These are phyloP conservation scores for Chrysoperla carnea DNA, from an alignment of 1,140 invertebrate species.

Conservation along the genomic window DNA sequence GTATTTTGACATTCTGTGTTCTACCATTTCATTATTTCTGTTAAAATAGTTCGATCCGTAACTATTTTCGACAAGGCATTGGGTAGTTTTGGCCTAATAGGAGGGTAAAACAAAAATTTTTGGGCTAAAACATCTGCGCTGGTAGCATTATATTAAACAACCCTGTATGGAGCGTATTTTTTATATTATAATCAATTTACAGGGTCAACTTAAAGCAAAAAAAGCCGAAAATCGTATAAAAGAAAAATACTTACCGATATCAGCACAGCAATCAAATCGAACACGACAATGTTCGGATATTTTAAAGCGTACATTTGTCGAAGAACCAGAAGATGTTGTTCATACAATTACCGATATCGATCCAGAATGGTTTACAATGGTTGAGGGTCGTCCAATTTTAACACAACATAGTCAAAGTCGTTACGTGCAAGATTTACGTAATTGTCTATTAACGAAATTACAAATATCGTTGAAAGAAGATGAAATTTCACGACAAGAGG, in stretches of 20 bases:
- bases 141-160: too few species aligned
- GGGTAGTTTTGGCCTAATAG: too few species aligned
- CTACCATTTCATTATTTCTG: too few species aligned
- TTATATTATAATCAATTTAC: too few species aligned
- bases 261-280: slow-evolving; percentile 1
- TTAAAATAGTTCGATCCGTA: too few species aligned
- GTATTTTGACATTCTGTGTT: too few species aligned
- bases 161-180: too few species aligned
- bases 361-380: slow-evolving; percentile 36
- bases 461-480: slow-evolving; percentile 35
- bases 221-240: slow-evolving; percentile 4
- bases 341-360: slow-evolving; percentile 36
- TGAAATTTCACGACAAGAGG: slow-evolving; percentile 36
- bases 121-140: too few species aligned
- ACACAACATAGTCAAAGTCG: slow-evolving; percentile 13
- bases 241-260: slow-evolving; percentile 12
- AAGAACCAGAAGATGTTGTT: slow-evolving; percentile 14
- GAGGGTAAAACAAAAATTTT: too few species aligned
- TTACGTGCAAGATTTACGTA: slow-evolving; percentile 35
- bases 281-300: slow-evolving; percentile 14
- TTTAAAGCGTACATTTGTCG: slow-evolving; percentile 18
- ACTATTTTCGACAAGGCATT: too few species aligned
- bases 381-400: slow-evolving; percentile 29
- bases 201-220: too few species aligned
- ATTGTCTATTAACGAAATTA: slow-evolving; percentile 31